Conservation (phyloP, 2,888 invertebrate genomes). For the Toxonevra muliebris region DNA sequence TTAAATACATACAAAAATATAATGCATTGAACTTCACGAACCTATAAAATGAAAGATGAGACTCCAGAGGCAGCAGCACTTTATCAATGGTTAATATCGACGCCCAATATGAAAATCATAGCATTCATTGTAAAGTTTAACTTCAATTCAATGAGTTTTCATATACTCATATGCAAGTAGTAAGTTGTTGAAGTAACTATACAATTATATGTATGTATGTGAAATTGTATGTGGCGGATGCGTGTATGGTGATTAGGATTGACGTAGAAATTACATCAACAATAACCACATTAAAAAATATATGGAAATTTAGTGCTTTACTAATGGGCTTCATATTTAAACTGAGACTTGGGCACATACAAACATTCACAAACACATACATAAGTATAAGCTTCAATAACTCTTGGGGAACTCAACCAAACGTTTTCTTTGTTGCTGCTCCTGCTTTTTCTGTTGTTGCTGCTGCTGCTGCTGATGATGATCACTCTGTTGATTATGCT, state of each 20-base stretch:
- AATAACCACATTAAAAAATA: neutral
- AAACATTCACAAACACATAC: no score
- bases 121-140: neutral
- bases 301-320: neutral
- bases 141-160: neutral
- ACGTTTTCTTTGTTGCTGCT: neutral
- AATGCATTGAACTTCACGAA: neutral
- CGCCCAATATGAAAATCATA: slow-evolving; percentile 3
- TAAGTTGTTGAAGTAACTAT: no score
- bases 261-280: neutral
- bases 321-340: no score
- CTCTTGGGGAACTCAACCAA: neutral
- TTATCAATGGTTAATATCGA: slow-evolving; percentile 5
- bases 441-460: neutral
- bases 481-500: slow-evolving; percentile 7
- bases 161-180: no score
- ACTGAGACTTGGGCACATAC: no score
- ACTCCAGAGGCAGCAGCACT: neutral
- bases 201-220: neutral
- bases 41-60: no score
- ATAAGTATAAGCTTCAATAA: no score
- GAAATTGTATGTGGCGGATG: neutral
- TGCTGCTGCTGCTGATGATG: neutral
- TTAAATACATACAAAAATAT: neutral
- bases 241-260: neutral